phyloP scores from a whole-genome alignment of 53 echinoderm and acorn worm species.

The Holothuria scabra region DNA sequence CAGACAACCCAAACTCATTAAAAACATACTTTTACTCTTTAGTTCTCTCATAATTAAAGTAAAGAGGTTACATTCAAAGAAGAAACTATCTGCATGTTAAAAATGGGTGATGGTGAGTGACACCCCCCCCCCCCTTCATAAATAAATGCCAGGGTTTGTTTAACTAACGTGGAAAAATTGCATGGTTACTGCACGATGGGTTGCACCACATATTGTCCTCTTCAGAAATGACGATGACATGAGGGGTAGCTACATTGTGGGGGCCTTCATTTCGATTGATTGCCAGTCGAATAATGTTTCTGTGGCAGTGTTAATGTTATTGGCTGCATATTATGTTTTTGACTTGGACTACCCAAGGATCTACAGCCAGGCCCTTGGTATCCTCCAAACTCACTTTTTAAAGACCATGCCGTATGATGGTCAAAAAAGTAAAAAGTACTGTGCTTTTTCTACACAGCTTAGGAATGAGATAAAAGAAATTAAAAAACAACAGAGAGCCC shows the following conservation, averaged over 20 bases:
- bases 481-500: background rate
- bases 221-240: no score
- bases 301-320: constrained; percentile 36
- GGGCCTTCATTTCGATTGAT: constrained; percentile 19
- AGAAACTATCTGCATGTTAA: no score
- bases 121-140: no score
- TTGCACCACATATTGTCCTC: no score
- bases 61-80: no score
- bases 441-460: background rate
- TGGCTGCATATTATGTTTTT: constrained; percentile 50
- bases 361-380: constrained; percentile 46
- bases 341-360: constrained; percentile 51
- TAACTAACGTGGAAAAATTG: no score
- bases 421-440: constrained; percentile 49
- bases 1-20: no score
- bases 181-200: no score
- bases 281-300: constrained; percentile 35
- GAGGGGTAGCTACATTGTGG: constrained; percentile 48
- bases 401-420: constrained; percentile 38
- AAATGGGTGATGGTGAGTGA: no score
- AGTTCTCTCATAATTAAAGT: no score
- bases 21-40: no score
- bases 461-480: background rate
- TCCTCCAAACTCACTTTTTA: constrained; percentile 46
- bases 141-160: no score